Base-by-base conservation (phyloP, 2,113 vertebrate species). In the Gymnarchus niloticus region DNA sequence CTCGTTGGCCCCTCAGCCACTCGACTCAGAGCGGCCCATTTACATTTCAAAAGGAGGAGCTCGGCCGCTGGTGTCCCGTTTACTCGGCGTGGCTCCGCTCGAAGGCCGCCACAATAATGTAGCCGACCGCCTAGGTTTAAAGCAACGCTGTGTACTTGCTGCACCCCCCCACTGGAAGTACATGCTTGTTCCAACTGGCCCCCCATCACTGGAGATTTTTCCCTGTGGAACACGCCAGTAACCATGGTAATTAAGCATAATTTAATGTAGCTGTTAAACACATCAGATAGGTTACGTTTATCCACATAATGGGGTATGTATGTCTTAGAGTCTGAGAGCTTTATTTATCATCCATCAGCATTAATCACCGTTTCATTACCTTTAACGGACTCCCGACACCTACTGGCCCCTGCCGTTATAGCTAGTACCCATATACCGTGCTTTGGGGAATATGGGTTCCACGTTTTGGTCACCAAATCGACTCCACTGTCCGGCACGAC, bases 41-140 rank as follows among this genome's bases (percentile, higher is more conserved):
- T 78, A 17, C 84, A 90, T 82, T 86, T 86, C n/a, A 65, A 51
- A 81, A 48, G 23, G 37, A 1, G 8, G 33, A 25, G 6, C 6
- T 25, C 69, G 51, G 52, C 76, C 48, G 48, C 59, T 44, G 57
- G 48, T 2, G 3, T 44, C 76, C 44, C 81, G 41, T 78, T 84
- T 73, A 84, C n/a, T 59, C 33, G 59, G 23, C 21, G 41, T n/a
- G 33, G 14, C 25, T 44, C 37, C 19, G 10, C 44, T 59, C 82
- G 69, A 49, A 51, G 37, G 44, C 57, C 49, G 44, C 41, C 49
- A 19, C 37, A 73, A 84, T 52, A 25, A 73, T 52, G 33, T 25
- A 69, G 61, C 28, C 5, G n/a, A 14, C n/a, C 25, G 33, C 33
- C 12, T 10, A 28, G 28, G 28, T 14, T 73, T 33, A 73, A 73